Conservation (phyloP, 2,797 vertebrate genomes). For the Sebastes vulpes region DNA sequence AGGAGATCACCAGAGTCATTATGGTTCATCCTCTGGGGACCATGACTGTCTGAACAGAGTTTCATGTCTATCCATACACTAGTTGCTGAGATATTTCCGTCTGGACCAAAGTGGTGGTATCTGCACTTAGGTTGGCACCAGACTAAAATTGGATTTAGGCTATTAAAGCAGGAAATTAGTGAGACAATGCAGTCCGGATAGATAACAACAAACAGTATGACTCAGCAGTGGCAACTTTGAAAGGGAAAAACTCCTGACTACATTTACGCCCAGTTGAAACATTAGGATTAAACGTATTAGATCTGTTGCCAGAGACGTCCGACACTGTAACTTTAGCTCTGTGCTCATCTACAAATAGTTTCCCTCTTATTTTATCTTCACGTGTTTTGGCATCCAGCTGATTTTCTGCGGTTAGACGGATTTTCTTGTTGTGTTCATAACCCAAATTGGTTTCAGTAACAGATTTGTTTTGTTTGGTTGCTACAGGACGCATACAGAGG, state of each 20-base stretch:
- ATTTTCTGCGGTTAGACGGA: constrained; percentile 28
- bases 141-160: constrained; percentile 21
- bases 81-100: background rate
- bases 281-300: constrained; percentile 61
- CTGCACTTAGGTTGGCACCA: background rate
- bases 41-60: background rate
- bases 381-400: background rate
- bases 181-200: constrained; percentile 8
- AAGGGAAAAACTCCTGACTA: constrained; percentile 52
- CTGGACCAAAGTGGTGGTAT: background rate
- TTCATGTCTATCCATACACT: background rate
- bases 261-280: constrained; percentile 52
- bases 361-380: constrained; percentile 51
- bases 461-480: constrained; percentile 37
- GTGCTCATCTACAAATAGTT: constrained; percentile 56
- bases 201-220: constrained; percentile 35
- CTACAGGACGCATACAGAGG: constrained; percentile 36
- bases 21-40: background rate
- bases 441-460: constrained; percentile 10
- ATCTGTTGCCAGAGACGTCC: constrained; percentile 59
- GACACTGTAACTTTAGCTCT: constrained; percentile 48
- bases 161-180: constrained; percentile 25
- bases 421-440: constrained; percentile 17
- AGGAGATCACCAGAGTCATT: background rate
- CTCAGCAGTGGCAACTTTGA: constrained; percentile 47